Conservation (phyloP, 1,140 invertebrate genomes). For the Microplitis demolitor region DNA sequence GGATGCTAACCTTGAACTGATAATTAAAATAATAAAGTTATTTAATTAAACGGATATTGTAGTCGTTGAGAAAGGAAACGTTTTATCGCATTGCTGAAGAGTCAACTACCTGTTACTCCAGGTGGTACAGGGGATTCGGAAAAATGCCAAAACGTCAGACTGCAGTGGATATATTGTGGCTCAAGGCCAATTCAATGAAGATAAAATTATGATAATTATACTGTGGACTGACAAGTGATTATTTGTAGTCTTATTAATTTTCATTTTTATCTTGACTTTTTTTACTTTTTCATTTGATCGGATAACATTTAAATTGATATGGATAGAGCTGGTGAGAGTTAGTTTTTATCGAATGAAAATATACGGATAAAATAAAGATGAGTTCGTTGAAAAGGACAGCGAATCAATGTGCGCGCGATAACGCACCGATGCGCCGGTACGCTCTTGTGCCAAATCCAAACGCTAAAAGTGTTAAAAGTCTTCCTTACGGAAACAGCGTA, state of each 20-base stretch:
- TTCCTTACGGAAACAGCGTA: slow-evolving; percentile 36
- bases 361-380: slow-evolving; percentile 31
- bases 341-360: background rate
- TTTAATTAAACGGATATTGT: too few species aligned
- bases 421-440: slow-evolving; percentile 42
- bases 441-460: slow-evolving; percentile 42
- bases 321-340: background rate
- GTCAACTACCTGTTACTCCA: slow-evolving; percentile 23
- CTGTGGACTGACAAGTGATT: too few species aligned
- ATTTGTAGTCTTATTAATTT: too few species aligned
- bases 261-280: background rate
- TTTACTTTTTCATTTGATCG: background rate
- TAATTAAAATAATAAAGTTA: background rate
- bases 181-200: background rate
- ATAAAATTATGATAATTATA: background rate
- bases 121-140: background rate
- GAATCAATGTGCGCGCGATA: slow-evolving; percentile 43
- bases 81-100: slow-evolving; percentile 1
- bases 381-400: slow-evolving; percentile 46
- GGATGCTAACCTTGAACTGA: background rate
- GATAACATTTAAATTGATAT: too few species aligned
- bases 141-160: slow-evolving; percentile 2
- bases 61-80: background rate
- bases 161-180: background rate
- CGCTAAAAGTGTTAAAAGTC: slow-evolving; percentile 45